A percentile compares a stretch with the other conserved stretches of the same genome.
Evolutionary conservation across 2,113 vertebrate genomes (phyloP).

Genomic region (Castor canadensis): DNA sequence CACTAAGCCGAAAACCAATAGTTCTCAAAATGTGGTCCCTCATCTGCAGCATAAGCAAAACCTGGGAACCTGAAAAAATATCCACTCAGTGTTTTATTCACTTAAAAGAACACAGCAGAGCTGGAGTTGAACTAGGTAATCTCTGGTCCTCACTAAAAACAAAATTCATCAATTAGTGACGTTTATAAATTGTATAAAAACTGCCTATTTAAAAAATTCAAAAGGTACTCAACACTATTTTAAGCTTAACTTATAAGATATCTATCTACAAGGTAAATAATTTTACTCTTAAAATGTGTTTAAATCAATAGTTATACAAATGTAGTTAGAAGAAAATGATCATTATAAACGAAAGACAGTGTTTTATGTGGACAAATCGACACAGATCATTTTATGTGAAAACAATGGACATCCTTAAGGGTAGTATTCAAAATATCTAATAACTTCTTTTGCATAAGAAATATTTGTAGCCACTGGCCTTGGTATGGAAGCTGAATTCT

Average conservation of each 20-base stretch:
- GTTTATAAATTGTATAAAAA: not conserved
- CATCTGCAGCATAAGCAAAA: not conserved
- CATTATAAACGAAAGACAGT: not conserved
- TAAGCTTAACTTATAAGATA: not conserved
- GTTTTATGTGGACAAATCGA: not conserved
- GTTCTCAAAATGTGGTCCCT: too few relatives aligned
- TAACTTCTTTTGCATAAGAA: not conserved
- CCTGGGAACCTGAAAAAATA: not conserved
- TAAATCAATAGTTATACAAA: not conserved
- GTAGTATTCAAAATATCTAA: not conserved
- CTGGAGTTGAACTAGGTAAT: not conserved
- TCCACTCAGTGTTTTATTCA: not conserved
- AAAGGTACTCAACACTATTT: not conserved
- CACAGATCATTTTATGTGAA: not conserved
- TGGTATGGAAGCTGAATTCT: conserved; percentile 52
- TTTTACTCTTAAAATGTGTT: not conserved
- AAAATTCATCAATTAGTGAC: not conserved
- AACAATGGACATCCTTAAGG: not conserved
- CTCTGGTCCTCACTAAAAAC: not conserved
- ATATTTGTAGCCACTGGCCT: not conserved
- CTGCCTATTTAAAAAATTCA: not conserved
- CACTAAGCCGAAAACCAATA: not conserved
- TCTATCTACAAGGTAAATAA: not conserved
- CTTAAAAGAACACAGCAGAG: not conserved
- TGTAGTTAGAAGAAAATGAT: not conserved